Conservation (phyloP, 2,888 invertebrate genomes). For the Catocala sponsa region DNA sequence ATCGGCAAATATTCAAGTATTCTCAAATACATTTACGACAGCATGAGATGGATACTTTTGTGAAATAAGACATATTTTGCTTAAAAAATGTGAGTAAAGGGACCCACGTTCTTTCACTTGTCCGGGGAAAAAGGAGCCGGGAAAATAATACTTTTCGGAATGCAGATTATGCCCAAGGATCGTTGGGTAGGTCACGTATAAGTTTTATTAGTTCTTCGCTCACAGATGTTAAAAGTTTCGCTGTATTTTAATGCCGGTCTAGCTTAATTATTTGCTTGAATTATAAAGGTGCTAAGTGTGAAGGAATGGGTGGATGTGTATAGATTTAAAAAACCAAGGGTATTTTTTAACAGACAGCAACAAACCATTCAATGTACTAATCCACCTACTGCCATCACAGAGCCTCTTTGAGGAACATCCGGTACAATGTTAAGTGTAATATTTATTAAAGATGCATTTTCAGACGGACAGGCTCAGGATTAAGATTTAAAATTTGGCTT, state of each 20-base stretch:
- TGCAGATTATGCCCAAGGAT: constrained; percentile 51
- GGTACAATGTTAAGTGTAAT: too few relatives aligned
- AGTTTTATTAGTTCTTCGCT: constrained; percentile 66
- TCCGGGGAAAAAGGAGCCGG: constrained; percentile 9
- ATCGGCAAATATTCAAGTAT: too few relatives aligned
- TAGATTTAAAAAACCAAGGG: too few relatives aligned
- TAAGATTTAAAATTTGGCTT: too few relatives aligned
- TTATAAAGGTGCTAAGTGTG: not conserved
- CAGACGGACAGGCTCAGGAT: too few relatives aligned
- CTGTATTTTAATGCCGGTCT: constrained; percentile 36
- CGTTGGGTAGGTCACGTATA: constrained; percentile 59
- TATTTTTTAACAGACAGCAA: too few relatives aligned
- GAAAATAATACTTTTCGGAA: constrained; percentile 51
- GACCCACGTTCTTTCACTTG: constrained; percentile 13
- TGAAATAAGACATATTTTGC: constrained; percentile 12
- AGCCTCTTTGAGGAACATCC: too few relatives aligned
- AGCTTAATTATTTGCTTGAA: constrained; percentile 29
- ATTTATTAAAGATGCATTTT: too few relatives aligned
- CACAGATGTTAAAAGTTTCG: constrained; percentile 49
- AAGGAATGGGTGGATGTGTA: too few relatives aligned
- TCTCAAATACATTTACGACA: too few relatives aligned
- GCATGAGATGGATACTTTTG: not conserved
- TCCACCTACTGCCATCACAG: too few relatives aligned
- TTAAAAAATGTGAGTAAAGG: constrained; percentile 17
- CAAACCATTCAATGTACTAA: too few relatives aligned